Evolutionary conservation across 2,888 invertebrate genomes (phyloP), one percentile per base, ranked within the genome.

Genomic region (Notodonta dromedarius): DNA sequence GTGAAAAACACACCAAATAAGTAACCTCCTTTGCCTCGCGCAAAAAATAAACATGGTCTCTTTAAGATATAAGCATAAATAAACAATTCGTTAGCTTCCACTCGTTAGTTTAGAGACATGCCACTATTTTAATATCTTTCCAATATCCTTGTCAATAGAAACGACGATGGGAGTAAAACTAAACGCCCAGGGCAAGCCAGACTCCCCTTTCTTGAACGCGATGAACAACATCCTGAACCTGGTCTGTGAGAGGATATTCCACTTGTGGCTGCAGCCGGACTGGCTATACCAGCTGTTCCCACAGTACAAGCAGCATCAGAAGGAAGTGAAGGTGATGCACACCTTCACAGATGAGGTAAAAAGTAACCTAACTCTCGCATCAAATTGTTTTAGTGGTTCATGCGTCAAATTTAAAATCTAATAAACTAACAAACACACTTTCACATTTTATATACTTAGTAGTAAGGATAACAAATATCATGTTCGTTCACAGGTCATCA

Each of bases 241-340:
- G 51, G 57, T 83, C 0, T 84, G 85, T 61, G 77, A 86, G 73
- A 84, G 90, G 67, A 86, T 90, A 64, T 90, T 90, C 67, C 87
- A 89, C 61, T 60, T 90, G 24, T 91, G 91, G 91, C 75, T 90
- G 63, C 90, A 89, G 57, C 89, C 90, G 0, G 87, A 89, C 9
- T 93, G 95, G 73, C 75, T 96, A 54, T 96, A 94, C 83, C 90
- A 91, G 66, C 70, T 92, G 2, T 90, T 86, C 50, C 88, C 89
- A 32, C 86, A 90, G 56, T 95, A 94, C 3, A 85, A 80, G 16
- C 3, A 16, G 7, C 50, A 16, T 2, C 50, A 50, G 16, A 50
- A 50, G 16, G 7, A 5, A 9, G 0, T 16, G 11, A 9, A 7
- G 4, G 9, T 16, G 50, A 16, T 14, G 50, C 50, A 50, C 50